Evolutionary conservation across 2,888 invertebrate species (phyloP), one percentile per base, ranked within the genome.

Genomic region (Hartigia nigra): DNA sequence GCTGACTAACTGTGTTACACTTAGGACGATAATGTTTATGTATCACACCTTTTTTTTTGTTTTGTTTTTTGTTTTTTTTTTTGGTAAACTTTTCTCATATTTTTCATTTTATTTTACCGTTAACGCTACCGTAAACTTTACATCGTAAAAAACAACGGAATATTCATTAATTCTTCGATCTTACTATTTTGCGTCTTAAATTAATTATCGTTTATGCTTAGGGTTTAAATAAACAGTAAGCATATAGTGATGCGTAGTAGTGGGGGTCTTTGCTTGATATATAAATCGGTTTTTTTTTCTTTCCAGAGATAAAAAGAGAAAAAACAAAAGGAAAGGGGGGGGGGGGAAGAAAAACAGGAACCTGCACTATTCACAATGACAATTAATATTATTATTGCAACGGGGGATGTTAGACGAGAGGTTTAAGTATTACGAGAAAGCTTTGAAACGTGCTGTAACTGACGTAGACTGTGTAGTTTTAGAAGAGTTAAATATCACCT

Each of bases 121-220:
- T 84, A 90, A 91, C 90, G 84, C 88, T 88, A 88, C 55, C 87
- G 88, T 90, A 91, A 87, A 91, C 88, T 91, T 90, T 90, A 86
- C 87, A 89, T 85, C 87, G 85, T 87, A 86, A 80, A 87, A 88
- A 89, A 89, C 86, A 89, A 89, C 85, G 84, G 84, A 89, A 88
- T 86, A 55, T 55, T 55, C 55, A 55, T 39, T 23, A 14, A 14
- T 5, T 14, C 12, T 4, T 39, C 14, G 4, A 14, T 23, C 39
- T 39, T 39, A 39, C 14, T 39, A 5, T 14, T 39, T 23, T 39
- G 14, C 39, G 14, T 55, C 55, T 55, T 55, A 55, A 55, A 55
- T 55, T 55, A 55, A 9, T 55, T 23, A 23, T 55, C 9, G 23
- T 55, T 55, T 55, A 55, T 23, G 23, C 55, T 55, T 55, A 55